Percentiles rank a stretch among this genome's conserved stretches.
Evolutionary conservation across 1,140 invertebrate genomes (phyloP).

Genomic region (Chrysomallon squamiferum): DNA sequence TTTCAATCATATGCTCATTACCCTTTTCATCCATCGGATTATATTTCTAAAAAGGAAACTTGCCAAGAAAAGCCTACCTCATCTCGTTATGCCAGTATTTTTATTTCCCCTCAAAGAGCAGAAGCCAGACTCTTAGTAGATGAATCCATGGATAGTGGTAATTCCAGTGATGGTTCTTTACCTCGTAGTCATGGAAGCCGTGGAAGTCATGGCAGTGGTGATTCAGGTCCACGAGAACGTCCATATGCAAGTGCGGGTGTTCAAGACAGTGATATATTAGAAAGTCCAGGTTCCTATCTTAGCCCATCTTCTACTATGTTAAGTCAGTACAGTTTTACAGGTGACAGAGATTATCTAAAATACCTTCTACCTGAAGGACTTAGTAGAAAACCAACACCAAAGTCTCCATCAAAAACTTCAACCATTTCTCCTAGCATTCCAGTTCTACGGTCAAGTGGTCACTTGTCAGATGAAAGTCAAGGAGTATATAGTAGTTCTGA

Average conservation of each 20-base stretch:
- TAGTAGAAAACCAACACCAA: slow-evolving; percentile 20
- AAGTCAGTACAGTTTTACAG: slow-evolving; percentile 8
- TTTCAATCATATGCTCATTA: slow-evolving; percentile 50
- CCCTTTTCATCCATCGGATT: slow-evolving; percentile 34
- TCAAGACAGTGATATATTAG: slow-evolving; percentile 32
- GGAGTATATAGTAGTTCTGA: slow-evolving; percentile 26
- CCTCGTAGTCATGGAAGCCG: slow-evolving; percentile 40
- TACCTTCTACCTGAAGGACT: slow-evolving; percentile 21
- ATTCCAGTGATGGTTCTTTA: slow-evolving; percentile 55
- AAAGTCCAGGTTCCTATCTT: slow-evolving; percentile 30
- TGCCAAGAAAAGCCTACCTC: slow-evolving; percentile 31
- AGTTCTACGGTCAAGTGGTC: slow-evolving; percentile 2
- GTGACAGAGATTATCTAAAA: slow-evolving; percentile 25
- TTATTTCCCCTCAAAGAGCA: slow-evolving; percentile 53
- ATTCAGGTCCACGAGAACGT: slow-evolving; percentile 33
- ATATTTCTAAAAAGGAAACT: slow-evolving; percentile 24
- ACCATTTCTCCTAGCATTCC: slow-evolving; percentile 9
- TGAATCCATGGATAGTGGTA: slow-evolving; percentile 47
- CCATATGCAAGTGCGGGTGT: background rate
- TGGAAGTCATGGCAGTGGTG: slow-evolving; percentile 36
- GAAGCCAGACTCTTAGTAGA: slow-evolving; percentile 52
- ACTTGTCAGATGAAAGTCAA: slow-evolving; percentile 12
- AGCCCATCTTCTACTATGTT: slow-evolving; percentile 33
- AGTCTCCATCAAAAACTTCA: slow-evolving; percentile 26
- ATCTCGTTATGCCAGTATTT: slow-evolving; percentile 58